Conservation (phyloP, 2,888 invertebrate genomes). For the Amphipoea oculea region DNA sequence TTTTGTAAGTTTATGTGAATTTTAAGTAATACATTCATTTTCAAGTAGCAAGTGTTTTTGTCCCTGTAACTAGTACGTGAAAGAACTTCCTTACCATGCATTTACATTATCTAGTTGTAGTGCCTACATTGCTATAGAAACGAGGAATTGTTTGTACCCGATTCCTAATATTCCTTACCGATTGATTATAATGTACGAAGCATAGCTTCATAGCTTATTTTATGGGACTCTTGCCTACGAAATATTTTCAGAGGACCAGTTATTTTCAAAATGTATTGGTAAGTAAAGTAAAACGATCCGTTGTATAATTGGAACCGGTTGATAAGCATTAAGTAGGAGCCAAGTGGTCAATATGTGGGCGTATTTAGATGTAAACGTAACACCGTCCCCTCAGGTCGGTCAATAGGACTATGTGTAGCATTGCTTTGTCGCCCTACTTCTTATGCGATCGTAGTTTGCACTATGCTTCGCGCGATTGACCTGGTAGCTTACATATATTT, state of each 20-base stretch:
- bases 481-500: slow-evolving; percentile 59
- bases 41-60: slow-evolving; percentile 30
- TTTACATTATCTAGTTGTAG: slow-evolving; percentile 36
- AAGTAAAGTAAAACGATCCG: slow-evolving; percentile 13
- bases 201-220: not conserved
- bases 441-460: slow-evolving; percentile 65
- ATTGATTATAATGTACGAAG: not conserved
- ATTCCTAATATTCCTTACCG: not conserved
- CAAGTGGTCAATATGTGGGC: slow-evolving; percentile 63
- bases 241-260: slow-evolving; percentile 18
- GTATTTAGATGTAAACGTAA: slow-evolving; percentile 65
- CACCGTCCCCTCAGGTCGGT: slow-evolving; percentile 74
- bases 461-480: slow-evolving; percentile 44
- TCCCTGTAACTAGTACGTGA: slow-evolving; percentile 7
- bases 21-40: slow-evolving; percentile 24
- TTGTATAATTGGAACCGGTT: slow-evolving; percentile 8
- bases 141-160: not conserved
- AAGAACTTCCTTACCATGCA: slow-evolving; percentile 39
- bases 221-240: not conserved
- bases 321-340: slow-evolving; percentile 43
- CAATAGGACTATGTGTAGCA: slow-evolving; percentile 68
- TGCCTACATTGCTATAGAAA: not conserved
- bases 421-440: slow-evolving; percentile 62
- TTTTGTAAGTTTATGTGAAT: slow-evolving; percentile 21
- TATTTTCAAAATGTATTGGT: slow-evolving; percentile 23